Evolutionary conservation across 2,797 vertebrate species (phyloP), one percentile per base, ranked within the genome.

Genomic region (Phalanger gymnotis): DNA sequence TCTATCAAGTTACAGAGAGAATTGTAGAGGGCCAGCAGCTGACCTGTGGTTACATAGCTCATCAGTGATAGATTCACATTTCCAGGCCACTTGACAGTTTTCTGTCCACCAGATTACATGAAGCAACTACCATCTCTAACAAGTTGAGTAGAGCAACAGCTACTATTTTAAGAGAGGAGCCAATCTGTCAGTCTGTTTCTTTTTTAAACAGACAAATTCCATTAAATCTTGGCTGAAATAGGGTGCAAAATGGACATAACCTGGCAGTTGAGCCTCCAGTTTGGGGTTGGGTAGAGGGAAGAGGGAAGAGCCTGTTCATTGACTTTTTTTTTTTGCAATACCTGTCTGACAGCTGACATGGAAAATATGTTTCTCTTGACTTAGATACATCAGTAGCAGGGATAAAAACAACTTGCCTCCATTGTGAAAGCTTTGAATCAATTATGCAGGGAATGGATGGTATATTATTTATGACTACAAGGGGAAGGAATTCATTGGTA

Each of bases 311-410:
- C 47, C 2, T 93, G 5, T 94, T 90, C 51, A 52, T 51, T 92
- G 30, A n/a, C 22, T 58, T 90, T 27, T 87, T 58, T 61, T 58
- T 61, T 27, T 27, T 47, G 40, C 9, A 81, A 92, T 30, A 51
- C 53, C 30, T 92, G 22, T 93, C 47, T 57, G 11, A 55, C 53
- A 16, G 87, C 2, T 58, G 66, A 27, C 34, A 53, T 5, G 73
- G 55, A 47, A 54, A 57, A 96, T 14, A 9, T 47, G 66, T 73
- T 95, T 56, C 73, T 92, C 51, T 90, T 90, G 89, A 51, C 31
- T 66, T 92, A 92, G 61, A 16, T 90, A 61, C 11, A 47, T 73
- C 28, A 11, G 47, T 11, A 53, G 28, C 92, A 90, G 6, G 10
- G 9, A 47, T 55, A n/a, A 40, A 95, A 95, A 94, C 40, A 73